Base-by-base conservation (phyloP, 2,113 vertebrate species). In the Gopherus flavomarginatus region DNA sequence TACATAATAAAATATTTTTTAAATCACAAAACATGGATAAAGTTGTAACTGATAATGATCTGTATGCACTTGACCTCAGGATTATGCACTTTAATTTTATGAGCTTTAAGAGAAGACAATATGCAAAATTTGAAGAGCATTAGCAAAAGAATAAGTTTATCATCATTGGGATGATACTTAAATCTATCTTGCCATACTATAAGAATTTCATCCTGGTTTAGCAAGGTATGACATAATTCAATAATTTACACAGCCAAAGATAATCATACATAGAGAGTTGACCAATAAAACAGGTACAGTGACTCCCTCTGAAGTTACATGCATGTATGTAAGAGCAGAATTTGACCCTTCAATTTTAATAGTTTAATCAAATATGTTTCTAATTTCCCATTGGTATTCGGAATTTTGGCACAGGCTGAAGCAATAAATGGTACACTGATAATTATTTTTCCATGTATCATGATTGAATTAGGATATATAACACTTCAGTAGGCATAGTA, bases 351-450 rank as follows among this genome's bases (percentile, higher is more conserved):
- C 78, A n/a, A 72, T 94, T 96, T 96, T 96, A 97, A 97, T 65
- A 94, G 92, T 97, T 95, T 47, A 90, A 54, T 97, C 97, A 97
- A 97, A 97, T 81, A 56, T 88, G 81, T 94, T 97, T 97, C 93
- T 97, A 97, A 97, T 96, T 93, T 94, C 89, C 86, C 87, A 47
- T 81, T 82, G 85, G 94, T 59, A 50, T 52, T 72, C 78, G 88
- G 80, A 91, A 96, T 95, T 97, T 97, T 96, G 93, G 91, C 88
- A 89, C 91, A 97, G 85, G 77, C 53, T 94, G 92, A 96, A 96
- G 54, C 29, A 92, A 94, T 87, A 89, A 96, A 95, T 85, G 44
- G 90, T 85, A 91, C 91, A 89, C 81, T 59, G 62, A 31, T 78
- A 44, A 29, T 22, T 65, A 86, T 81, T 97, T 97, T 96, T 87